phyloP scores from a whole-genome alignment of 2,888 invertebrate species.

The Ischnus inquisitorius region DNA sequence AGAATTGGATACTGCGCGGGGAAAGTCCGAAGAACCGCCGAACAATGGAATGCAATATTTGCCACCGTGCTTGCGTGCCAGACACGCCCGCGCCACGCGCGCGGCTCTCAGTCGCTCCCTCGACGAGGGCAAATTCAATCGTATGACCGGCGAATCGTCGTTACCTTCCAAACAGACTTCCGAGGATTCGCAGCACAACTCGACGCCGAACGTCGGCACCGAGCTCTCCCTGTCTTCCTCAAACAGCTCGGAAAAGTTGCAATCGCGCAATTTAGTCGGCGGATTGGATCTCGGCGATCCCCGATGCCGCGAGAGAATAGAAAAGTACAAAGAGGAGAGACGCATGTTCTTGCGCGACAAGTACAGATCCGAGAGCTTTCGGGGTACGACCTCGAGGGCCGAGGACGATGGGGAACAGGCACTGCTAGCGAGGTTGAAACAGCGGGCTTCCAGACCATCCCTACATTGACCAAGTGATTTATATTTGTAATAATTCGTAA shows the following conservation, averaged over 20 bases:
- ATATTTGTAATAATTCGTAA: slow-evolving; percentile 69
- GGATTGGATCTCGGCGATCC: slow-evolving; percentile 83
- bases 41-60: slow-evolving; percentile 79
- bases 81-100: slow-evolving; percentile 82
- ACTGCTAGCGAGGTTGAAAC: slow-evolving; percentile 85
- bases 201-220: slow-evolving; percentile 82
- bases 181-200: slow-evolving; percentile 83
- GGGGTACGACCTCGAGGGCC: slow-evolving; percentile 85
- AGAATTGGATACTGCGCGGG: slow-evolving; percentile 82
- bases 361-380: slow-evolving; percentile 93
- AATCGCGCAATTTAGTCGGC: slow-evolving; percentile 80
- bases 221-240: slow-evolving; percentile 72
- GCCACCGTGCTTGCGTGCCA: slow-evolving; percentile 88
- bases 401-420: slow-evolving; percentile 84
- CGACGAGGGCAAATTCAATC: slow-evolving; percentile 84
- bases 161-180: slow-evolving; percentile 83
- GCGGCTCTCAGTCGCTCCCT: slow-evolving; percentile 82
- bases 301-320: slow-evolving; percentile 91
- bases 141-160: slow-evolving; percentile 82
- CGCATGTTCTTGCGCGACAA: slow-evolving; percentile 94
- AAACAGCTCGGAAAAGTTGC: slow-evolving; percentile 75
- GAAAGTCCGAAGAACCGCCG: slow-evolving; percentile 80
- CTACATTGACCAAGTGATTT: slow-evolving; percentile 81
- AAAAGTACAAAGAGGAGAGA: slow-evolving; percentile 96
- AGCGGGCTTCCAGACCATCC: slow-evolving; percentile 85